phyloP scores from a whole-genome alignment of 2,797 vertebrate species.

The Denticeps clupeoides region DNA sequence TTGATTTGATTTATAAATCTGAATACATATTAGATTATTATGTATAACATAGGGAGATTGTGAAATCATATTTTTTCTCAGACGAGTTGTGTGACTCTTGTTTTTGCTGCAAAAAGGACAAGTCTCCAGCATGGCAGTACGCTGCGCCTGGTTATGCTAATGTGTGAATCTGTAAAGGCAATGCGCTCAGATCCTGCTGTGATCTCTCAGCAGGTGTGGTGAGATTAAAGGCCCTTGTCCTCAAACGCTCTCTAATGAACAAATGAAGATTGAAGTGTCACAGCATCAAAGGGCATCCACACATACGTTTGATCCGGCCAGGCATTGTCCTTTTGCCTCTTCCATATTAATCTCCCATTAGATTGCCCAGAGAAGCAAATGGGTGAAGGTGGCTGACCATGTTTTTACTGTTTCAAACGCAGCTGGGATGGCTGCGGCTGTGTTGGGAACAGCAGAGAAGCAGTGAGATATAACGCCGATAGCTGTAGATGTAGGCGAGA shows the following conservation, averaged over 20 bases:
- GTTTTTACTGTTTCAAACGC: no score
- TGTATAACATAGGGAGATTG: no score
- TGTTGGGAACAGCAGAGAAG: no score
- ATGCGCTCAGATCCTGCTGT: constrained; percentile 2
- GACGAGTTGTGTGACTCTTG: no score
- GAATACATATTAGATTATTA: no score
- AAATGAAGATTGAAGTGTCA: constrained; percentile 10
- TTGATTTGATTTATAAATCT: no score
- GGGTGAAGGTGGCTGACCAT: no score
- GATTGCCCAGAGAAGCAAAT: no score
- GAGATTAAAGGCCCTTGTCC: constrained; percentile 19
- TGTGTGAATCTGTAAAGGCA: constrained; percentile 5
- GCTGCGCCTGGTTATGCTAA: constrained; percentile 15
- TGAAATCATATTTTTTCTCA: no score
- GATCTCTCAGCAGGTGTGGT: constrained; percentile 25
- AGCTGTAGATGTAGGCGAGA: not conserved
- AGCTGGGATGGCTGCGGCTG: no score
- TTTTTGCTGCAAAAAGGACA: constrained; percentile 2
- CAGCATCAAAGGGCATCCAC: constrained; percentile 16
- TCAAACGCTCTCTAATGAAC: constrained; percentile 8
- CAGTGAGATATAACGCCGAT: not conserved
- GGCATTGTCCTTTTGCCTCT: not conserved
- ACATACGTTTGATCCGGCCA: not conserved
- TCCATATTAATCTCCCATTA: no score
- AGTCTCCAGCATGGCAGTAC: not conserved